Base-by-base conservation (phyloP, 2,113 vertebrate species). In the Symphodus melops region DNA sequence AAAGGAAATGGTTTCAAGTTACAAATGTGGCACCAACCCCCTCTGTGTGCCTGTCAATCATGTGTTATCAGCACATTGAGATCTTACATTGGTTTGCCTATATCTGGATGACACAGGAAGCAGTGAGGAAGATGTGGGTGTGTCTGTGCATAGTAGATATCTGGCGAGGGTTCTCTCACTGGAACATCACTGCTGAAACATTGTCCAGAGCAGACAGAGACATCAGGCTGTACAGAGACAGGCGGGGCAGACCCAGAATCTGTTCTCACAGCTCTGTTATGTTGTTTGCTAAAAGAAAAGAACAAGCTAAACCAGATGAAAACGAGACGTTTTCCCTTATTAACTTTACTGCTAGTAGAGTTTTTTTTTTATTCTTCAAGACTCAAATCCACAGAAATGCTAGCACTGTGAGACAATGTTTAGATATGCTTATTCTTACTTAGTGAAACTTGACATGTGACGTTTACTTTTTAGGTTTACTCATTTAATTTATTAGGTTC, bases 121-220 rank as follows among this genome's bases (percentile, higher is more conserved):
- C 49, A 48, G 70, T 5, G 53, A 77, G 59, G 81, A 81, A 72
- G 71, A 72, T 58, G 72, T 54, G 75, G 78, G 83, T 3, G 44
- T 75, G 62, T 28, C 60, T 28, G 23, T 20, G 17, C 20, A 48
- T 65, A 13, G 14, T 48, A 67, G 75, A 82, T 82, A 69, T 89
- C 75, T 85, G 77, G 69, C 28, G 21, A 86, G 51, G 69, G 67
- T 88, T 80, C 72, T 74, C 20, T 17, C 46, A 41, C 67, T 63
- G 23, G 59, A 79, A 75, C 65, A 58, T 72, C 48, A 39, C 42
- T 51, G 68, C 61, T 80, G 21, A 54, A 73, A 93, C 87, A 85
- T 48, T 89, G 64, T 87, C 89, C 92, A 93, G 88, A 93, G 20
- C 20, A 9, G 58, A 41, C 42, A 62, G 3, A 33, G 36, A 46